Base-by-base conservation (phyloP, 2,113 vertebrate genomes). In the Pongo pygmaeus region DNA sequence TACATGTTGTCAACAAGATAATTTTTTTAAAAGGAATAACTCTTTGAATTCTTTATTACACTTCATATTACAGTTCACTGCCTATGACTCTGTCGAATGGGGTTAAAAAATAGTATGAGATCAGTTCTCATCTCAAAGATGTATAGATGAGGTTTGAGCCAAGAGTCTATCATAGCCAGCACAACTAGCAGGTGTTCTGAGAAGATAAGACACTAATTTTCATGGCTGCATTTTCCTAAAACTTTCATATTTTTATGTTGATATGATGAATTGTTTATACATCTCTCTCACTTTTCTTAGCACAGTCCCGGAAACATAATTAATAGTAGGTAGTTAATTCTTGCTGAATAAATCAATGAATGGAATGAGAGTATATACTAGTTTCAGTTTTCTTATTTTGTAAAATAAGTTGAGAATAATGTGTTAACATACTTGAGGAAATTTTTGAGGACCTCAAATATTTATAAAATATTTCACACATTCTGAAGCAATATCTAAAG, bases 361-460 rank as follows among this genome's bases (percentile, higher is more conserved):
- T 35, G 17, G 30, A 95, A 74, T 74, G 32, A 84, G 18, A 50
- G 3, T 90, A 12, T 46, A 16, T 67, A n/a, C 43, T 59, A 61
- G 57, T 52, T 46, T 93, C 27, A 91, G 38, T 84, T 90, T 86
- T 80, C 8, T 84, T 22, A 70, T 40, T 22, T 89, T 50, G 9
- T 84, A 80, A 97, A 95, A 52, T 87, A 94, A 95, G 8, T 78
- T 64, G 61, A 83, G 35, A 83, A 61, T 90, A 91, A 87, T 35
- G 9, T 86, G 23, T 38, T 78, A 17, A 57, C 12, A 57, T 67
- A 77, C 13, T 90, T 72, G 46, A 67, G 50, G 67, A 22, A 78
- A n/a, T 13, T 69, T 94, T 93, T 85, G 48, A 89, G 50, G 55
- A 30, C 46, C n/a, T 70, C 14, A 3, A 55, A 20, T 81, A 81